phyloP scores from a whole-genome alignment of 2,113 vertebrate species.

The Crotophaga sulcirostris region DNA sequence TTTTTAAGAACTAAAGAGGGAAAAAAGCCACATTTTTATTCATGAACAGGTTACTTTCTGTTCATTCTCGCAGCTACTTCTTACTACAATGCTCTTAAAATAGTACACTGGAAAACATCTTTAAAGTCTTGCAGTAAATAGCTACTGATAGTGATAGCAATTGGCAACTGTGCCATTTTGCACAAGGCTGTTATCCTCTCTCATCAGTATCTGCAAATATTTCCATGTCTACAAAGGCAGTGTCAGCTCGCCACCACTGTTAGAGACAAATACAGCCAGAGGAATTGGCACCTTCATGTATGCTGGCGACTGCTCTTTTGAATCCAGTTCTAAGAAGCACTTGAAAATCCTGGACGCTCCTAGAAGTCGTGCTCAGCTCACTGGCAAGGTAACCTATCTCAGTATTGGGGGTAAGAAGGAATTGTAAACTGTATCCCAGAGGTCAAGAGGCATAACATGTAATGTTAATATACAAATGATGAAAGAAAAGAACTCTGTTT shows the following conservation, averaged over 20 bases:
- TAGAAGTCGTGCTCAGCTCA: background rate
- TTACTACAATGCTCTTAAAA: background rate
- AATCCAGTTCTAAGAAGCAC: background rate
- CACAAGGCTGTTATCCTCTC: background rate
- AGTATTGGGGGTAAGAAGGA: background rate
- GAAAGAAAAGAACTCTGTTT: background rate
- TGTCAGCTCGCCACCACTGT: background rate
- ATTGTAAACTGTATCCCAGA: background rate
- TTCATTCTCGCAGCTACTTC: background rate
- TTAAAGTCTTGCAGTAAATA: background rate
- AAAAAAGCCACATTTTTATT: background rate
- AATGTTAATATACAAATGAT: background rate
- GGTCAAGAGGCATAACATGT: background rate
- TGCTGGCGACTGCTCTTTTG: background rate
- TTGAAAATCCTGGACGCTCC: background rate
- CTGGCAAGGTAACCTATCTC: background rate
- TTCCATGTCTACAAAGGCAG: background rate
- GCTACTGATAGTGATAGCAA: background rate
- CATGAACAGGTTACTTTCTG: background rate
- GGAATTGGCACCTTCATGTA: background rate
- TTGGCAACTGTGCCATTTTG: background rate
- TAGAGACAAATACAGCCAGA: background rate
- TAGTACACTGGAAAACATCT: background rate
- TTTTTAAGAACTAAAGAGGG: background rate
- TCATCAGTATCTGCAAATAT: background rate